These are phyloP conservation scores for Lissonota sp. DNA, from an alignment of 2,888 invertebrate species.

Conservation along the genomic window DNA sequence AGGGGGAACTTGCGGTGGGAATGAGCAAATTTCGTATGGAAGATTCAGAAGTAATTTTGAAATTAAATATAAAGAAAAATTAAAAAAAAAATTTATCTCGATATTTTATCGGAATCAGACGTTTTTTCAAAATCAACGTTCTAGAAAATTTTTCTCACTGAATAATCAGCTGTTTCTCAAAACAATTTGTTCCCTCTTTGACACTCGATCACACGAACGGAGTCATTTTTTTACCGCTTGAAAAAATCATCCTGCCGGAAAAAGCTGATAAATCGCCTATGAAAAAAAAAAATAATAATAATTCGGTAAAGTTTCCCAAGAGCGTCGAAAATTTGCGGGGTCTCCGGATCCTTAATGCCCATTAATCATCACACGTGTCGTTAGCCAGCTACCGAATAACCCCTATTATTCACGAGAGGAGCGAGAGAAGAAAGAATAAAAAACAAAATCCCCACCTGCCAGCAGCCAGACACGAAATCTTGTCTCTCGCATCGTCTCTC, in stretches of 20 bases:
- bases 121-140: no score
- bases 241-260: no score
- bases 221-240: no score
- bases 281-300: conserved; percentile 4
- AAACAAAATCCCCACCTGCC: conserved; percentile 46
- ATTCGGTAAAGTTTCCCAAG: background rate
- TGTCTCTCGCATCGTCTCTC: conserved; percentile 33
- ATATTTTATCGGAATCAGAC: no score
- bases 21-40: no score
- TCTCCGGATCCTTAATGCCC: background rate
- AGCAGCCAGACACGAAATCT: conserved; percentile 28
- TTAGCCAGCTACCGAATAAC: conserved; percentile 38
- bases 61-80: no score
- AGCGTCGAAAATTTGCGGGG: conserved; percentile 5
- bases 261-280: background rate
- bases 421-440: conserved; percentile 9
- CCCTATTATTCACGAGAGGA: conserved; percentile 38
- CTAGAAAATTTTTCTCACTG: no score
- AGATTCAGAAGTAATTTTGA: no score
- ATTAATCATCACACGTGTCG: conserved; percentile 48
- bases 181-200: background rate
- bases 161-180: background rate
- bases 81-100: no score
- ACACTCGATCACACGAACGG: background rate
- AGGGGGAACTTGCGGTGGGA: no score